These are phyloP conservation scores for Cryptoleucopteryx plumbea DNA, from an alignment of 2,113 vertebrate genomes.

Conservation along the genomic window DNA sequence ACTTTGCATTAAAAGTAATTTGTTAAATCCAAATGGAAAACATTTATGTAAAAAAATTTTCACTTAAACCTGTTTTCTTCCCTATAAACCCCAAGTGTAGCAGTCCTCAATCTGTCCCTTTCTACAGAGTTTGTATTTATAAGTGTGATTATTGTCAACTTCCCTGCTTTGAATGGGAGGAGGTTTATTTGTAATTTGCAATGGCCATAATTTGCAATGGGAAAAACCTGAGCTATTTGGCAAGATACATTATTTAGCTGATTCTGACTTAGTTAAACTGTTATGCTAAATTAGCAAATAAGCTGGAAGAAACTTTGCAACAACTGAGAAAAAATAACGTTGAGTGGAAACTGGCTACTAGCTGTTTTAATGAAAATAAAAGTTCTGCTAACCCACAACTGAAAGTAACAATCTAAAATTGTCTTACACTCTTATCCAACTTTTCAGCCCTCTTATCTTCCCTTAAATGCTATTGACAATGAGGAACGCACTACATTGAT, in stretches of 20 bases:
- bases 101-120: neutral
- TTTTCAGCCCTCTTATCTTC: neutral
- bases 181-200: neutral
- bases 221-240: neutral
- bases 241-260: neutral
- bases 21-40: neutral
- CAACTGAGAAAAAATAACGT: too few relatives aligned
- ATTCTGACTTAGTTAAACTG: neutral
- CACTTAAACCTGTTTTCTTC: neutral
- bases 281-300: neutral
- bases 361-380: neutral
- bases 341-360: neutral
- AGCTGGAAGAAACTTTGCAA: neutral
- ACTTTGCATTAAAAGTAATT: neutral
- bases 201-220: neutral
- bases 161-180: neutral
- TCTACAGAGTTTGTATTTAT: neutral
- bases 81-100: neutral
- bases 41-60: neutral
- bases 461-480: rapidly evolving
- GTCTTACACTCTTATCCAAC: rapidly evolving
- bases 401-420: rapidly evolving
- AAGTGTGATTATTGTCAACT: neutral
- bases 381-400: neutral
- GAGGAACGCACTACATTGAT: rapidly evolving